Conservation (phyloP, 2,113 vertebrate species). For the Ailurus styani region DNA sequence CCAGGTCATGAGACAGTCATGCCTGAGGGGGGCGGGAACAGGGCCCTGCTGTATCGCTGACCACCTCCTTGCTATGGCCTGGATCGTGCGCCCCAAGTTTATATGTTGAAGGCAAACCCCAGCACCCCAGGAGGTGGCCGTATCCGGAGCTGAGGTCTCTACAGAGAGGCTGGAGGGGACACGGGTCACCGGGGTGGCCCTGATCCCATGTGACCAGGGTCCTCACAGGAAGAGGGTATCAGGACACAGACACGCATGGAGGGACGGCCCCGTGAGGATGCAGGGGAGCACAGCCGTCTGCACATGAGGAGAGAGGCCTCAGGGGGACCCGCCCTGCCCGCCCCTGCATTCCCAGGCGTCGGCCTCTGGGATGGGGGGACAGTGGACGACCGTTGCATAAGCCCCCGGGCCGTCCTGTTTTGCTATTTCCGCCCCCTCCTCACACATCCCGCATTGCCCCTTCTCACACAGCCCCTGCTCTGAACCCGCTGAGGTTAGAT, state of each 20-base stretch:
- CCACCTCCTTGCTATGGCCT: neutral
- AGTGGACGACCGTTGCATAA: neutral
- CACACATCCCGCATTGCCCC: neutral
- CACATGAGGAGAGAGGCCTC: neutral
- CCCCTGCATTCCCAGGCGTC: accelerated
- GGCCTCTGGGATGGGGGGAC: neutral
- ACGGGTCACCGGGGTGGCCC: accelerated
- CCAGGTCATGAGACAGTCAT: neutral
- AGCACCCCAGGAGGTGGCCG: neutral
- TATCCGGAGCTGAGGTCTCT: neutral
- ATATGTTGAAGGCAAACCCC: neutral
- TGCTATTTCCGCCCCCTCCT: neutral
- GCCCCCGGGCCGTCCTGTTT: neutral
- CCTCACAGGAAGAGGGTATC: neutral
- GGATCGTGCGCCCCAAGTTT: neutral
- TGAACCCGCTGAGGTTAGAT: neutral
- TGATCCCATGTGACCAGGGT: neutral
- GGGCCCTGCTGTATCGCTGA: neutral
- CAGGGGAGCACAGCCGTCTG: neutral
- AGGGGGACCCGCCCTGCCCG: neutral
- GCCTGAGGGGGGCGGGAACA: too few relatives aligned
- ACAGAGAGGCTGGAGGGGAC: neutral
- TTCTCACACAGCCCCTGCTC: too few relatives aligned
- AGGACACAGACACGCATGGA: neutral
- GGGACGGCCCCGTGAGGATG: neutral